Conservation (phyloP, 2,113 vertebrate genomes). For the Sceloporus tristichus region DNA sequence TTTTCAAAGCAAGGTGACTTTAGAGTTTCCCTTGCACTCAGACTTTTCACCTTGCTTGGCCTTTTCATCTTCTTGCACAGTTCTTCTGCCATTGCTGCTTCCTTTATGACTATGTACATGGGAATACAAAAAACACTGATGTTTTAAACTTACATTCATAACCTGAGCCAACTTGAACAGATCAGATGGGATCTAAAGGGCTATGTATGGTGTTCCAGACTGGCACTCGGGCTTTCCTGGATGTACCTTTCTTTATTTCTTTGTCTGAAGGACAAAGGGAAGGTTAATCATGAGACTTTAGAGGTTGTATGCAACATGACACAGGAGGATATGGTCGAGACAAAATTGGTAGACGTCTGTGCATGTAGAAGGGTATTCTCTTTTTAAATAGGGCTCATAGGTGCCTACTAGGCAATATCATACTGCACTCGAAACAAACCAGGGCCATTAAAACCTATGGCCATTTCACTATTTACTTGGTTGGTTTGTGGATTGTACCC, state of each 20-base stretch:
- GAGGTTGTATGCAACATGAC: not conserved
- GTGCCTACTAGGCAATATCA: too few species aligned
- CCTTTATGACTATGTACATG: not conserved
- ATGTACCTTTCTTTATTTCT: not conserved
- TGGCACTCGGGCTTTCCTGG: not conserved
- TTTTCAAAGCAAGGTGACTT: not conserved
- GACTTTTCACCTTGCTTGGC: not conserved
- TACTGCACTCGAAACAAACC: conserved; percentile 16
- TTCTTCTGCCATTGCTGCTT: not conserved
- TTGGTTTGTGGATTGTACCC: not conserved
- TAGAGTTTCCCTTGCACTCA: not conserved
- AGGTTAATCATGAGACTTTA: not conserved
- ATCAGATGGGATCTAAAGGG: not conserved
- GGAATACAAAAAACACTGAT: too few species aligned
- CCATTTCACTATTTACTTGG: not conserved
- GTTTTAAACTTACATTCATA: not conserved
- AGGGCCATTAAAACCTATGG: conserved; percentile 18
- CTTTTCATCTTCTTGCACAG: not conserved
- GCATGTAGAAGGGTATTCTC: not conserved
- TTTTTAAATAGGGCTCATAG: not conserved
- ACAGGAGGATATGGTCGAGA: not conserved
- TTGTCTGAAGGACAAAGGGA: not conserved
- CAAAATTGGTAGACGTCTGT: not conserved
- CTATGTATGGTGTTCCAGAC: not conserved
- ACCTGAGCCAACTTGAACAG: not conserved